Evolutionary conservation across 2,113 vertebrate species (phyloP), one percentile per base, ranked within the genome.

Genomic region (Saguinus midas): DNA sequence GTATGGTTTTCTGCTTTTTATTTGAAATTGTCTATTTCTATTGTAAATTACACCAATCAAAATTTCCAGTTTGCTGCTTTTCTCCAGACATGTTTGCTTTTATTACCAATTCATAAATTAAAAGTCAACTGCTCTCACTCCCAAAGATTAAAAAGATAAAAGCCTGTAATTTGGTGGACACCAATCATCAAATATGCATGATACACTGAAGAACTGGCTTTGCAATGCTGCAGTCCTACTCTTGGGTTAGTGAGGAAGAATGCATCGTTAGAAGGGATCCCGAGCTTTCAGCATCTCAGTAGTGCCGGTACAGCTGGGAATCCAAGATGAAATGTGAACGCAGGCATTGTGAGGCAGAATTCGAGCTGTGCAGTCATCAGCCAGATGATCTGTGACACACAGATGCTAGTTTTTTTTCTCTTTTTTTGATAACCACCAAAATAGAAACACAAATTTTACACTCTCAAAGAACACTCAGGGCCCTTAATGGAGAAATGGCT

Each of bases 61-160:
- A 91, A 91, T 91, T 82, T 76, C 88, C 66, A 82, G 18, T 27
- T 45, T 64, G 68, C 66, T 50, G 81, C 87, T 87, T 57, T 91
- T 57, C 92, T 82, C 57, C 57, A 82, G 50, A 45, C 64, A 66
- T 14, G 83, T 76, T 88, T 81, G 85, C 32, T 94, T 80, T 73
- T 35, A 75, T 76, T 75, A 82, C 32, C 57, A 45, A 73, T 37
- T 93, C 73, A 86, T 55, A 23, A 40, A 45, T 90, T 75, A 66
- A 57, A 64, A 57, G 43, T 23, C 35, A 83, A 75, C 48, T 68
- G 12, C 57, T 16, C 13, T 73, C 3, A 4, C 18, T 89, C 52
- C 64, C 35, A 61, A 57, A 61, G 80, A 85, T 72, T 68, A 78
- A 81, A 96, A 64, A 58, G 48, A 45, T 45, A 37, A 86, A 91